Conservation (phyloP, 2,797 vertebrate species). For the Enteromius argenteus region DNA sequence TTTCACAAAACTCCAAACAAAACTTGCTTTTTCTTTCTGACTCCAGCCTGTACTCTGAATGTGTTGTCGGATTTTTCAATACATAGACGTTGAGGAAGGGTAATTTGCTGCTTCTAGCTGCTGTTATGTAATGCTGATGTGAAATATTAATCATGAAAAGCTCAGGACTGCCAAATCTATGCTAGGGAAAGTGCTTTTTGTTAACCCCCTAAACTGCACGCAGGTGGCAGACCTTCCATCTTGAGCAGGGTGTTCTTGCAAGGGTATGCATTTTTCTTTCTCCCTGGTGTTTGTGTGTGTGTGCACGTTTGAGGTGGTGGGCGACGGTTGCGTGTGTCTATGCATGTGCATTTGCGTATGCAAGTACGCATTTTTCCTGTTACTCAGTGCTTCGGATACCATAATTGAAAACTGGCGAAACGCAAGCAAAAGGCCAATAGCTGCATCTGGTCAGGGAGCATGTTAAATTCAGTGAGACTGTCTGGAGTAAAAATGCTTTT, state of each 20-base stretch:
- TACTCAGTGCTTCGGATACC: slow-evolving; percentile 29
- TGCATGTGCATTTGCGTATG: slow-evolving; percentile 48
- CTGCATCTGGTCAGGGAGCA: slow-evolving; percentile 46
- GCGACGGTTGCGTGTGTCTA: not conserved
- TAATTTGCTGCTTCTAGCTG: slow-evolving; percentile 64
- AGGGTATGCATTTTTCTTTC: slow-evolving; percentile 68
- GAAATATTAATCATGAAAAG: slow-evolving; percentile 78
- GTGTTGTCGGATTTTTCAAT: slow-evolving; percentile 63
- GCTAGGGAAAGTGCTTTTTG: slow-evolving; percentile 76
- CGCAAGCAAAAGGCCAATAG: slow-evolving; percentile 24
- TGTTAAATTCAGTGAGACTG: slow-evolving; percentile 54
- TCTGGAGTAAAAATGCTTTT: slow-evolving; percentile 57
- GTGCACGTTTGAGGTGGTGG: slow-evolving; percentile 20
- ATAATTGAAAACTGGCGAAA: slow-evolving; percentile 48
- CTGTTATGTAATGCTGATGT: slow-evolving; percentile 73
- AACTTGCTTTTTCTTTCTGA: slow-evolving; percentile 64
- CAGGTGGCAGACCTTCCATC: slow-evolving; percentile 61
- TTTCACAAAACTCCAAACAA: slow-evolving; percentile 58
- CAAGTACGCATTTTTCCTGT: slow-evolving; percentile 49
- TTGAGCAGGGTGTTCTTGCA: slow-evolving; percentile 34
- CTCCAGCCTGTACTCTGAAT: slow-evolving; percentile 61
- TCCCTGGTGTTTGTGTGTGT: slow-evolving; percentile 42
- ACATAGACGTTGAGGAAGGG: slow-evolving; percentile 62
- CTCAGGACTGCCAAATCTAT: slow-evolving; percentile 69
- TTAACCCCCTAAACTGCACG: slow-evolving; percentile 69